Evolutionary conservation across 2,113 vertebrate species (phyloP), one percentile per base, ranked within the genome.

Genomic region (Oryctolagus cuniculus): DNA sequence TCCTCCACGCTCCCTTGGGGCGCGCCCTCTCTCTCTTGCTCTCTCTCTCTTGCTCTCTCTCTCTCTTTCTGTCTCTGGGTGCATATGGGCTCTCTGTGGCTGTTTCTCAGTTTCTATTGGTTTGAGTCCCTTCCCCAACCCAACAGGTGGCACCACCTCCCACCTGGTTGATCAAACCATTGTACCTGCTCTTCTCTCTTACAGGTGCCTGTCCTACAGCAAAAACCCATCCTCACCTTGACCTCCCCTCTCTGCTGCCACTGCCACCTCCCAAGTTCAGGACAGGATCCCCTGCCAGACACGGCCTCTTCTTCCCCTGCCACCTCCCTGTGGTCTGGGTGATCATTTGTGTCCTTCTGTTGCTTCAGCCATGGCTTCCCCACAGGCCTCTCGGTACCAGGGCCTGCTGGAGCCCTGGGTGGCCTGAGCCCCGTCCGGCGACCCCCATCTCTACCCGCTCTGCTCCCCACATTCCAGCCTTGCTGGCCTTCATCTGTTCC

Each of bases 301-400:
- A 13, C 27, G 69, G n/a, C 24, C 34, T 44, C 77, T n/a, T 63
- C 21, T 31, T 36, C 34, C 38, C 8, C 27, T 6, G 15, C 55
- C 10, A 3, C 13, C 27, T 85, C 17, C 79, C 51, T 22, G 11
- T 2, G 34, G n/a, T 49, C 86, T 29, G 67, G 3, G 31, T 0
- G 21, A 24, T 25, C 53, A 7, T 38, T 22, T 86, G 22, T 4
- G 21, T 9, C 24, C 24, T 38, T 29, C 51, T 74, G 34, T 36
- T 55, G n/a, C 67, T 36, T 44, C 19, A 25, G 63, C 79, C 38
- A 55, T 22, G 75, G 22, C 55, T 31, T 66, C 53, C 10, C 11
- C 24, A 11, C 29, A 0, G 5, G 3, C 24, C 44, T 44, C 44
- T 22, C 4, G 19, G 19, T 6, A 15, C 12, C 53, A 3, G 11